phyloP scores from a whole-genome alignment of 2,113 vertebrate genomes.

The Pantherophis guttatus region DNA sequence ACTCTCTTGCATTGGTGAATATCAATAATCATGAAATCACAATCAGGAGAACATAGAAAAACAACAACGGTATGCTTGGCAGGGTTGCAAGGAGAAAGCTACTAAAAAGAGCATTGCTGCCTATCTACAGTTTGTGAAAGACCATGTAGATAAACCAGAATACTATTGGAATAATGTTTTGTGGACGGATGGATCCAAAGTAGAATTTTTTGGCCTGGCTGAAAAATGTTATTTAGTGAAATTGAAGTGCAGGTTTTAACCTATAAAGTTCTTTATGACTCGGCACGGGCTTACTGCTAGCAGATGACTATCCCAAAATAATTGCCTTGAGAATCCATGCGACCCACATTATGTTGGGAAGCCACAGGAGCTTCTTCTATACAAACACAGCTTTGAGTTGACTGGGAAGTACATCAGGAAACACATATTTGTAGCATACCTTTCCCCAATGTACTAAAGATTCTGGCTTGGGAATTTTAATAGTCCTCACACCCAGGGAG shows the following conservation, averaged over 20 bases:
- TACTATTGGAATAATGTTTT: background rate
- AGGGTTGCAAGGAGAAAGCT: background rate
- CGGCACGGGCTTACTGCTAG: background rate
- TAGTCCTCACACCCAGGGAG: background rate
- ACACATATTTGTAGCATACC: background rate
- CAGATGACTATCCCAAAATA: background rate
- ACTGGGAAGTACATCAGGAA: background rate
- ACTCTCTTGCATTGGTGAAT: background rate
- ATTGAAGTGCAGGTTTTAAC: background rate
- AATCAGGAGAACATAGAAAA: background rate
- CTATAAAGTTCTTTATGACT: background rate
- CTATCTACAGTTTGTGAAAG: background rate
- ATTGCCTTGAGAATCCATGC: background rate
- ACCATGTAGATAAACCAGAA: background rate
- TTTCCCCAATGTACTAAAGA: background rate
- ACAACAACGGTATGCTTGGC: background rate
- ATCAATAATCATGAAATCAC: background rate
- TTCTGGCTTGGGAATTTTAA: background rate
- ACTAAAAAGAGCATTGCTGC: background rate
- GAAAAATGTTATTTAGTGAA: background rate
- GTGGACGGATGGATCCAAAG: background rate
- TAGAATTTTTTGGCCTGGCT: background rate
- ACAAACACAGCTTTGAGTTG: background rate
- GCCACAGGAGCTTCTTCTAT: background rate
- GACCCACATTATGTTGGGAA: background rate